Evolutionary conservation across 2,113 vertebrate genomes (phyloP), one percentile per base, ranked within the genome.

Genomic region (Alethe castanea): DNA sequence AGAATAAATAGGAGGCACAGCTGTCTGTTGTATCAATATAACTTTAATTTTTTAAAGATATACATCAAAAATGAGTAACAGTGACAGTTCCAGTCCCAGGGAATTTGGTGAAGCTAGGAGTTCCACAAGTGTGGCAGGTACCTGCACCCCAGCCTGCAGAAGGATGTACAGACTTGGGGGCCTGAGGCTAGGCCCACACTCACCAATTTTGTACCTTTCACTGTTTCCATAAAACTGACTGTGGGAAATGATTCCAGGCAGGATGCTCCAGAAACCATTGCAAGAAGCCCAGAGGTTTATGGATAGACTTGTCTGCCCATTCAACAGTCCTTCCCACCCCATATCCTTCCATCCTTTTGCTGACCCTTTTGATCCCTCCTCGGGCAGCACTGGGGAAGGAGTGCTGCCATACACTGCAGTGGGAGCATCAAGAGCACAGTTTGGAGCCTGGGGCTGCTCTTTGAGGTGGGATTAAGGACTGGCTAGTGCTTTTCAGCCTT

Each of bases 341-440:
- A 12, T 19, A 35, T 12, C 42, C 19, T 56, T 71, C 48, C n/a
- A 25, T 31, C 16, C 31, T 59, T 64, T 53, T 50, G 22, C 19
- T 52, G 48, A 54, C 12, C 4, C 4, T 47, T 73, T 53, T 19
- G 42, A 14, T 74, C 6, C 26, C 26, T 66, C 56, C 24, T 42
- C 24, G 14, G 38, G 28, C 60, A 73, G 54, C 36, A 8, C 8
- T 8, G 35, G 42, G 64, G 70, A 38, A 48, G 38, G 66, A 65
- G 5, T 0, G 0, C 42, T 79, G 91, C 74, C 2, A 0, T 22
- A 35, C 0, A 0, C 18, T 8, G 2, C 1, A 2, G 14, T 0
- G 1, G 26, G 19, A 33, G 18, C 26, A 47, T 8, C 29, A 28
- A 77, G 44, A 92, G 14, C 33, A 31, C 22, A 7, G 20, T 15